Evolutionary conservation across 2,113 vertebrate genomes (phyloP), one percentile per base, ranked within the genome.

Genomic region (Rhabdornis inornatus): DNA sequence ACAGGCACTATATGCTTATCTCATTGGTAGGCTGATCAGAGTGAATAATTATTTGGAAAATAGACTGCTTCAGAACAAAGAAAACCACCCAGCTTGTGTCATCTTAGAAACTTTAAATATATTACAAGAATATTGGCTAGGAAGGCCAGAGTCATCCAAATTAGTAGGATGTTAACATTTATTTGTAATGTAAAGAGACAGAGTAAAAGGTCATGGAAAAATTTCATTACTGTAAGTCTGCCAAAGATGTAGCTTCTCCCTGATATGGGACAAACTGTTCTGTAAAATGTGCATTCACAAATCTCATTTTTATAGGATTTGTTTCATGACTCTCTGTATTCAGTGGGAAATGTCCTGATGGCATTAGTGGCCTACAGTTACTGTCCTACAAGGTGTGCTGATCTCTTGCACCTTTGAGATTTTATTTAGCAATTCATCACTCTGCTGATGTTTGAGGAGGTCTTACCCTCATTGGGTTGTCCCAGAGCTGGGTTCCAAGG

Each of bases 131-230:
- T 78, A 93, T 65, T 90, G 92, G 63, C 93, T 90, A 56, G 78
- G 71, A 97, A 91, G 86, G 81, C 90, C 78, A 83, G 65, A 83
- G 92, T 74, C 76, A 95, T 92, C 49, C 92, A 97, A 95, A 96
- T 96, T 92, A 97, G 68, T 53, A 90, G 81, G 74, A 93, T 93
- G 70, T 92, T 95, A 90, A 35, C 81, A 40, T 87, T 96, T 85
- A 44, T 40, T 93, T 95, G 49, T 91, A 97, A 96, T 97, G 83
- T 96, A 93, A 96, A 95, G 92, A 97, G 87, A 93, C 85, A 94
- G 40, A 82, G 55, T 75, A 75, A 87, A 93, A 97, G 92, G 95
- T 96, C 92, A 95, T 11, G 10, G 69, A 68, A 96, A 94, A 95
- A 79, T 85, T 79, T 91, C 74, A 90, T 97, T 94, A 90, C 61